A percentile compares a stretch with the other conserved stretches of the same genome.
These are phyloP conservation scores for Neuroterus valhalla DNA, from an alignment of 1,140 invertebrate genomes.

Conservation along the genomic window DNA sequence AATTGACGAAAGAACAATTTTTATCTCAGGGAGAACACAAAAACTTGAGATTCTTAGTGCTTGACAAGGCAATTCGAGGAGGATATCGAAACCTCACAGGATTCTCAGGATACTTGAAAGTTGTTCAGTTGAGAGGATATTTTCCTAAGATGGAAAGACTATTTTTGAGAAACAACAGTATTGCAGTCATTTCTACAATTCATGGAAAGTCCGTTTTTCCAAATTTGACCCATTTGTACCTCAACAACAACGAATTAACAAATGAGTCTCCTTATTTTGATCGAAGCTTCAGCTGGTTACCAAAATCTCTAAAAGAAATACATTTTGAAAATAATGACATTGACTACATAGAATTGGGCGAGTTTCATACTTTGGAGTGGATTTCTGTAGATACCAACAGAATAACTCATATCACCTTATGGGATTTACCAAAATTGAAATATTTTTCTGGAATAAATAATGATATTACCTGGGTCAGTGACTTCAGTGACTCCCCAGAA, in stretches of 20 bases:
- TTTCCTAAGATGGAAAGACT: slow-evolving; percentile 18
- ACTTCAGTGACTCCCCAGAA: neutral
- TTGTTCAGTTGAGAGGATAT: neutral
- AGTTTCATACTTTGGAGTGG: neutral
- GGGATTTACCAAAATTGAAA: neutral
- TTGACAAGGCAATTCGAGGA: slow-evolving; percentile 7
- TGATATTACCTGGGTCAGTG: slow-evolving; percentile 9
- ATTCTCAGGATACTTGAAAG: neutral
- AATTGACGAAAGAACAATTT: neutral
- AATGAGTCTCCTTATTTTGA: slow-evolving; percentile 13
- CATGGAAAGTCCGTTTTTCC: neutral
- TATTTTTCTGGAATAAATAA: neutral
- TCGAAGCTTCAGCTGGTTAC: slow-evolving; percentile 6
- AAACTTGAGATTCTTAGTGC: neutral
- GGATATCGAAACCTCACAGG: slow-evolving; percentile 10
- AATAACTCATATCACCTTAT: neutral
- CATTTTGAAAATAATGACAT: slow-evolving; percentile 14
- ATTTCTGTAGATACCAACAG: neutral
- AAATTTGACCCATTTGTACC: neutral
- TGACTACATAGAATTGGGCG: neutral
- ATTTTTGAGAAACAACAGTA: slow-evolving; percentile 5
- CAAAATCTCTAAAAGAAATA: neutral
- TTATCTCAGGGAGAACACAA: neutral
- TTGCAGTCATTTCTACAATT: neutral
- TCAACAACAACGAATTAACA: slow-evolving; percentile 7